phyloP scores from a whole-genome alignment of 2,888 invertebrate species.

The Trissolcus japonicus region DNA sequence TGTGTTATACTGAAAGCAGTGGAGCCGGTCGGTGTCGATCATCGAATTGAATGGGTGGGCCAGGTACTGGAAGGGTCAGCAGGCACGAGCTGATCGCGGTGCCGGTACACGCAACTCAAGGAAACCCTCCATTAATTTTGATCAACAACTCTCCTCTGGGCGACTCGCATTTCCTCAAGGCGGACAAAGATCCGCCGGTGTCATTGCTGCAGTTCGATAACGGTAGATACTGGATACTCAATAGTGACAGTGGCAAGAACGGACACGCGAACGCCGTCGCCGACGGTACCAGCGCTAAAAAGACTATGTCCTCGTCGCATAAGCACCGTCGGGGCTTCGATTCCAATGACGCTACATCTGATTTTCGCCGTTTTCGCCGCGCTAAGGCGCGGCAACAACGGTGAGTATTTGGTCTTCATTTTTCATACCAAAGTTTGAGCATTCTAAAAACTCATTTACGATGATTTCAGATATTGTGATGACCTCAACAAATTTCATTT shows the following conservation, averaged over 20 bases:
- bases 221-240: constrained; percentile 41
- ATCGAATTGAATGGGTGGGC: constrained; percentile 75
- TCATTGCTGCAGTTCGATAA: constrained; percentile 63
- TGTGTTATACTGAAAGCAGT: constrained; percentile 56
- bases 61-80: constrained; percentile 71
- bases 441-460: neutral
- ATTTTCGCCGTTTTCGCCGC: constrained; percentile 72
- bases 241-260: constrained; percentile 43
- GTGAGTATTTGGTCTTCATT: constrained; percentile 65
- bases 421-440: no score
- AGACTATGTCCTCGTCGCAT: constrained; percentile 70
- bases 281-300: constrained; percentile 63
- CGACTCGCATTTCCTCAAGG: constrained; percentile 65
- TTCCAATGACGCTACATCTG: constrained; percentile 68
- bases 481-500: neutral
- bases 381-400: constrained; percentile 69
- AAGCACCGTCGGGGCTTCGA: constrained; percentile 73
- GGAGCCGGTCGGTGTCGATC: constrained; percentile 68
- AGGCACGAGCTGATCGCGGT: constrained; percentile 75
- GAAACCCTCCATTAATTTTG: constrained; percentile 68
- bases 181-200: constrained; percentile 61
- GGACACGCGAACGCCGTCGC: constrained; percentile 54
- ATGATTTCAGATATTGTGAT: neutral
- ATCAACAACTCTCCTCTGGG: constrained; percentile 68
- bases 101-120: constrained; percentile 72